Percentiles rank a stretch among this genome's conserved stretches.
phyloP scores from a whole-genome alignment of 2,113 vertebrate species.

The Cisticola juncidis region DNA sequence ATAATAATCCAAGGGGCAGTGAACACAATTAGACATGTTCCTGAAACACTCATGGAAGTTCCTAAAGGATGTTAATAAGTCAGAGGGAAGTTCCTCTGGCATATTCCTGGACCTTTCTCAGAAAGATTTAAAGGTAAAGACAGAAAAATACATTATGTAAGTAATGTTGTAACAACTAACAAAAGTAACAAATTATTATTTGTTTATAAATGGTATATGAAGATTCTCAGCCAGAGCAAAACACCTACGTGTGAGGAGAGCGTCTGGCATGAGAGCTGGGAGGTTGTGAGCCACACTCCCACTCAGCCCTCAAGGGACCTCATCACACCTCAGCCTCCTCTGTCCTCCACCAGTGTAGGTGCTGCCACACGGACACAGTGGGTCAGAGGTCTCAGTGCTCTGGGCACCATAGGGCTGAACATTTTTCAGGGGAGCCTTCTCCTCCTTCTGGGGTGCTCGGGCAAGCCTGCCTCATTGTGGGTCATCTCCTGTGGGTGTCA shows the following conservation, averaged over 20 bases:
- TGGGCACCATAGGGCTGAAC: neutral
- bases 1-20: neutral
- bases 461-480: neutral
- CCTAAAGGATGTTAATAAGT: neutral
- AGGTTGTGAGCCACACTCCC: neutral
- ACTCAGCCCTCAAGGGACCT: neutral
- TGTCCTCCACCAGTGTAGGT: rapidly evolving
- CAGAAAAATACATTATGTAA: constrained; percentile 8
- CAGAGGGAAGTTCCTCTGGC: neutral
- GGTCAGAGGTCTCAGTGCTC: neutral
- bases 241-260: rapidly evolving
- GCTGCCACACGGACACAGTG: neutral
- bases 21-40: constrained; percentile 18
- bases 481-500: neutral
- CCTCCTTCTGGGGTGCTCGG: rapidly evolving
- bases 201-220: neutral
- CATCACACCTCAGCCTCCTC: neutral
- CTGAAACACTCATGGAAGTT: neutral
- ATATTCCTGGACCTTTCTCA: neutral
- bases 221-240: neutral
- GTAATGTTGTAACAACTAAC: neutral
- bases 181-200: neutral
- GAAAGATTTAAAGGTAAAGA: neutral
- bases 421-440: neutral
- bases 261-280: rapidly evolving